These are phyloP conservation scores for Atrina japonica DNA, from an alignment of 2,888 invertebrate genomes.

Conservation along the genomic window DNA sequence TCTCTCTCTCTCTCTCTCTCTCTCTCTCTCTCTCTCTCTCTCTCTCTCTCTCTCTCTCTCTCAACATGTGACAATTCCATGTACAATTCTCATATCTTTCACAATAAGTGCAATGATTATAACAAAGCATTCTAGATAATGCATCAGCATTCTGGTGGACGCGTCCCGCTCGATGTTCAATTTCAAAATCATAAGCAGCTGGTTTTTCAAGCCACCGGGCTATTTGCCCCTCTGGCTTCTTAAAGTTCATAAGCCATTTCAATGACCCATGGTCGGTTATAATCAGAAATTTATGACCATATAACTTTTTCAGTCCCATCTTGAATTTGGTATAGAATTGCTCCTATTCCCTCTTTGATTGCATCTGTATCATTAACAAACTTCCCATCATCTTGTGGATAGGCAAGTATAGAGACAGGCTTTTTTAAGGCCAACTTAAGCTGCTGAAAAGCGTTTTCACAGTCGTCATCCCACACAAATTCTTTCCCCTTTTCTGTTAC, in stretches of 20 bases:
- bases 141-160: too few relatives aligned
- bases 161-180: slow-evolving; percentile 10
- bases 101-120: too few relatives aligned
- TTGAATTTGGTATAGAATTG: slow-evolving; percentile 6
- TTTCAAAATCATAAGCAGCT: slow-evolving; percentile 19
- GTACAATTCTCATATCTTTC: too few relatives aligned
- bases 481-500: background rate
- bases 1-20: too few relatives aligned
- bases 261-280: slow-evolving; percentile 44
- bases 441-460: background rate
- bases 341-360: background rate
- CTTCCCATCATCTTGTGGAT: background rate
- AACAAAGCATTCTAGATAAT: too few relatives aligned
- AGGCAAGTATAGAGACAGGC: background rate
- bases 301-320: slow-evolving; percentile 22
- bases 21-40: too few relatives aligned
- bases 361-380: background rate
- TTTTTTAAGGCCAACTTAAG: background rate
- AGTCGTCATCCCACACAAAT: slow-evolving; percentile 2
- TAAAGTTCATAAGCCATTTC: slow-evolving; percentile 32
- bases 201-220: slow-evolving; percentile 7
- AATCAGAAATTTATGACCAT: slow-evolving; percentile 33
- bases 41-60: too few relatives aligned
- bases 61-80: too few relatives aligned
- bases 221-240: slow-evolving; percentile 41